Evolutionary conservation across 2,113 vertebrate genomes (phyloP).

Genomic region (Nannospalax galili): DNA sequence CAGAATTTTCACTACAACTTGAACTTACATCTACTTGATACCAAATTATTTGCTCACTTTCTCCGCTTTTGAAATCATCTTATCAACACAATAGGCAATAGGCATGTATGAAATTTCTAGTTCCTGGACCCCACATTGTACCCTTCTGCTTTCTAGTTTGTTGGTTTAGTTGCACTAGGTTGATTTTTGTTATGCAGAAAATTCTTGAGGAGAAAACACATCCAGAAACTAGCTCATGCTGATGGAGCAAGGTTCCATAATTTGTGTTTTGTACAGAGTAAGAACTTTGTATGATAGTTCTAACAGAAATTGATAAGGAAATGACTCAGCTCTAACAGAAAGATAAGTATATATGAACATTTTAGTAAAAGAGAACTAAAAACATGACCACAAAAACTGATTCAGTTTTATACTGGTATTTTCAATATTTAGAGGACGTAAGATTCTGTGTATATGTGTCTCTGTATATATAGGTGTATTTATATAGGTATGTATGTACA

Average conservation of each 20-base stretch:
- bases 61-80: background rate
- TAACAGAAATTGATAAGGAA: conserved; percentile 2
- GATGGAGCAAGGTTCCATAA: background rate
- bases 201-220: background rate
- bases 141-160: background rate
- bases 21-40: background rate
- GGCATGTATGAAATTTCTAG: background rate
- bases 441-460: too few relatives aligned
- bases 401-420: too few relatives aligned
- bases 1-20: background rate
- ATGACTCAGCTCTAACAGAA: background rate
- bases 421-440: too few relatives aligned
- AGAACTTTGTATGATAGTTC: background rate
- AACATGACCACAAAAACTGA: background rate
- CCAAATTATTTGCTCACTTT: background rate
- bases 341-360: background rate
- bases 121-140: background rate
- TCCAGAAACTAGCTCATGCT: background rate
- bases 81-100: background rate
- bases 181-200: background rate
- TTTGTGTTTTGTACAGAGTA: background rate
- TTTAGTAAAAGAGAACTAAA: conserved; percentile 21
- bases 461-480: too few relatives aligned
- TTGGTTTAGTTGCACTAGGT: background rate
- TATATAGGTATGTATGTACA: too few relatives aligned